Base-by-base conservation (phyloP, 2,797 vertebrate genomes). In the Lagorchestes hirsutus region DNA sequence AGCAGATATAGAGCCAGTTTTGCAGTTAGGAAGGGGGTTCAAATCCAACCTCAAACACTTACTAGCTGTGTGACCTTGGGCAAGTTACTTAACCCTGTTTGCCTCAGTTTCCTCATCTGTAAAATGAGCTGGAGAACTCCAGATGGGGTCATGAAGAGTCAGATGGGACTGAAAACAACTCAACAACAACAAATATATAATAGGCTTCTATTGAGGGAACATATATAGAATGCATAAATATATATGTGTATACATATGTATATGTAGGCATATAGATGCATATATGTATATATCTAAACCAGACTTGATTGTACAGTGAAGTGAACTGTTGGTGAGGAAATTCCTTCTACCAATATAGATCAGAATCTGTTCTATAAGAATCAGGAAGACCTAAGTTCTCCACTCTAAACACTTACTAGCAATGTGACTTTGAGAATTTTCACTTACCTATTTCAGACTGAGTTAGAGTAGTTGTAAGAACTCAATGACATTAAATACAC, bases 361-460 rank as follows among this genome's bases (percentile, higher is more conserved):
- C 40, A 50, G 22, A 50, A 46, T 46, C 74, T 82, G 8, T 46
- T 74, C 18, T 82, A 82, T 18, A 27, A 46, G 8, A 46, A 27
- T 10, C 24, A 46, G 24, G 24, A 50, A 46, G 74, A 12, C 0
- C 22, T 27, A 50, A 46, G 40, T 46, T 87, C 40, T 82, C 40
- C 5, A 40, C 34, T 46, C 24, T 87, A 87, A 46, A 87, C 9
- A 46, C 74, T 87, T 50, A 9, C 8, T 46, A 87, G 22, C 22
- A 27, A 4, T 87, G 27, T 11, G 22, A 27, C 74, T 82, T 82
- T 40, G 8, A 40, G 22, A 22, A 87, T 46, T 87, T 87, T 87
- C 74, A 87, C 40, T 62, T 93, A 94, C 96, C 91, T 52, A 97
- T 93, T 94, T 93, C 54, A 95, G 94, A 57, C 67, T 46, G 18